phyloP scores from a whole-genome alignment of 2,888 invertebrate species.

The Sminthurides aquaticus region DNA sequence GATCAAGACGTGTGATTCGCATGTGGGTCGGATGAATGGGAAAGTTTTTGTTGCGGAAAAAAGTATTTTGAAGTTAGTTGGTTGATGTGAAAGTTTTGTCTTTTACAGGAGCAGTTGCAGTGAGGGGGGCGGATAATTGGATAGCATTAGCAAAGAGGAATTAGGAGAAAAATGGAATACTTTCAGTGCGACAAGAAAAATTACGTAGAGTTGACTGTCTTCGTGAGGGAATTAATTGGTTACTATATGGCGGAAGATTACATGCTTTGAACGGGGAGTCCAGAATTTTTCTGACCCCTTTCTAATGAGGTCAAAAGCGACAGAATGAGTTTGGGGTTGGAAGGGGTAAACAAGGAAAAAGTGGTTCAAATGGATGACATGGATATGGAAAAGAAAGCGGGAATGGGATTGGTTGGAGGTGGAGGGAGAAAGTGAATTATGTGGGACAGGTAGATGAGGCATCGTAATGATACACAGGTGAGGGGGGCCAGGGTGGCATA shows the following conservation, averaged over 20 bases:
- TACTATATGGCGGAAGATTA: background rate
- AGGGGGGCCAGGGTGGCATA: background rate
- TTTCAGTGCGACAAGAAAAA: background rate
- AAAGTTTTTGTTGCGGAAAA: background rate
- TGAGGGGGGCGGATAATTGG: background rate
- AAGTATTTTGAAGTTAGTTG: background rate
- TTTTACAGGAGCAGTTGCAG: too few species aligned
- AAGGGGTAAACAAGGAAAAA: background rate
- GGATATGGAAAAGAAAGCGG: background rate
- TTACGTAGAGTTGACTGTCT: background rate
- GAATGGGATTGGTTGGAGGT: background rate
- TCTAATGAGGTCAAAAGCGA: background rate
- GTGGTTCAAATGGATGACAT: background rate
- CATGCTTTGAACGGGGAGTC: background rate
- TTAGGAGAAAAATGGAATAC: background rate
- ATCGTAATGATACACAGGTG: background rate
- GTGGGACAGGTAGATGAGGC: too few species aligned
- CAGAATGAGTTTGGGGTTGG: background rate
- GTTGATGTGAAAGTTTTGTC: background rate
- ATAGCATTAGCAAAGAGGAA: background rate
- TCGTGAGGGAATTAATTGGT: background rate
- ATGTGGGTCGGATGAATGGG: background rate
- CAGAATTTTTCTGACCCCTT: background rate
- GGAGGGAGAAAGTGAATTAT: too few species aligned
- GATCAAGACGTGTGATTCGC: background rate